Conservation (phyloP, 2,888 invertebrate genomes). For the Drosophila stalkeri region DNA sequence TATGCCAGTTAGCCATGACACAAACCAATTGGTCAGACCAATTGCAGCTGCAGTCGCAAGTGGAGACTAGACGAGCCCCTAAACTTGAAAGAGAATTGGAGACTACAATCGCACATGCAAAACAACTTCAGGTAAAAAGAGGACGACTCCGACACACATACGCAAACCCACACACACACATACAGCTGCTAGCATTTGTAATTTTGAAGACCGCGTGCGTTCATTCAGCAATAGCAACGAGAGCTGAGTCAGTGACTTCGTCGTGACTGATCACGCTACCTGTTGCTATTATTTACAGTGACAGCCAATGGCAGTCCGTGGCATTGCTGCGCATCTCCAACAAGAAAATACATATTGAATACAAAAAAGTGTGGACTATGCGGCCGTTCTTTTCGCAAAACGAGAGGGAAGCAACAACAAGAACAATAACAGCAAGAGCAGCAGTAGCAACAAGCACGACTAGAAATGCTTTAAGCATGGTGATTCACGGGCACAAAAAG, state of each 20-base stretch:
- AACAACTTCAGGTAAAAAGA: constrained; percentile 44
- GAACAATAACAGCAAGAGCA: constrained; percentile 22
- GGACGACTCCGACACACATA: constrained; percentile 20
- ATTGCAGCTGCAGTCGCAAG: constrained; percentile 50
- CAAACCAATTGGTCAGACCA: constrained; percentile 38
- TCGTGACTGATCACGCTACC: constrained; percentile 37
- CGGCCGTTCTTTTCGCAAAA: constrained; percentile 28
- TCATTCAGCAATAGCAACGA: constrained; percentile 50
- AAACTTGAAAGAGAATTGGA: constrained; percentile 31
- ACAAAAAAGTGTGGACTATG: constrained; percentile 35
- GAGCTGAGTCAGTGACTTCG: constrained; percentile 32
- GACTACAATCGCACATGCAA: constrained; percentile 46
- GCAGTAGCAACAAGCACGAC: neutral
- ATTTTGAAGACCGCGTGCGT: constrained; percentile 49
- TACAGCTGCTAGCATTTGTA: constrained; percentile 4
- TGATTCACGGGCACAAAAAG: constrained; percentile 63
- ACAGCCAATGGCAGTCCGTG: constrained; percentile 7
- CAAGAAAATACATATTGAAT: constrained; percentile 8
- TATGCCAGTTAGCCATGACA: constrained; percentile 38
- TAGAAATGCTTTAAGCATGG: constrained; percentile 40
- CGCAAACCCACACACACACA: constrained; percentile 5
- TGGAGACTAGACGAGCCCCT: constrained; percentile 71
- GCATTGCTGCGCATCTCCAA: constrained; percentile 11
- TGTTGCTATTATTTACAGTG: constrained; percentile 34
- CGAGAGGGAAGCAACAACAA: constrained; percentile 28